A percentile compares a stretch with the other conserved stretches of the same genome.
Conservation (phyloP, 2,888 invertebrate genomes). For the Dendrolimus pini region DNA sequence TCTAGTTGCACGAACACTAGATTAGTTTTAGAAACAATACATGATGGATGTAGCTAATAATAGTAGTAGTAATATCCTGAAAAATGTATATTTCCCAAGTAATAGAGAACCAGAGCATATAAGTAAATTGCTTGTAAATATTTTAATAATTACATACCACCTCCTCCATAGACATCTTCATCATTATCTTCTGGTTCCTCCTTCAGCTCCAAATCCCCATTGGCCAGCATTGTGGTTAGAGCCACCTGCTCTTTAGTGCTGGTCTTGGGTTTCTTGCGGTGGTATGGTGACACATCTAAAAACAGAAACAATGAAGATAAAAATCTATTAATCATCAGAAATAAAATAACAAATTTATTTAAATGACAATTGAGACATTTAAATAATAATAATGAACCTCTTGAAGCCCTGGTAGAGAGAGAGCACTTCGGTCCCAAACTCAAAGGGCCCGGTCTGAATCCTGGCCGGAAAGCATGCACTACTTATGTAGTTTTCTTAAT, state of each 20-base stretch:
- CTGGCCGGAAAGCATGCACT: no score
- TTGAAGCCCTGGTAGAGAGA: slow-evolving; percentile 9
- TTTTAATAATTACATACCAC: slow-evolving; percentile 10
- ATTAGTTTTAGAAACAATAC: no score
- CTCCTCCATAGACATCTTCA: slow-evolving; percentile 22
- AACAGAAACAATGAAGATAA: not conserved
- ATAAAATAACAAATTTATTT: not conserved
- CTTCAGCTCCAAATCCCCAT: slow-evolving; percentile 42
- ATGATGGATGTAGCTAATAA: no score
- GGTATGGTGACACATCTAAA: slow-evolving; percentile 38
- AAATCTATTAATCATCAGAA: not conserved
- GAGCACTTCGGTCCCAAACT: no score
- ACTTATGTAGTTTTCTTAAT: no score
- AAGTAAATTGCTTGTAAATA: no score
- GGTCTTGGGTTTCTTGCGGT: slow-evolving; percentile 31
- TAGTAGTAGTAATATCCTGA: no score
- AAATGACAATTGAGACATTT: not conserved
- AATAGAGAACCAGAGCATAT: no score
- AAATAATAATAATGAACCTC: slow-evolving; percentile 1
- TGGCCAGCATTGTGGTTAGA: slow-evolving; percentile 40
- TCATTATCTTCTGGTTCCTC: slow-evolving; percentile 40
- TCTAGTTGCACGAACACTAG: no score
- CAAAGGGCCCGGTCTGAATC: no score
- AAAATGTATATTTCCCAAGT: no score
- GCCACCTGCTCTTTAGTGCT: slow-evolving; percentile 28